These are phyloP conservation scores for Trichomycterus rosablanca DNA, from an alignment of 2,113 vertebrate genomes.

Conservation along the genomic window DNA sequence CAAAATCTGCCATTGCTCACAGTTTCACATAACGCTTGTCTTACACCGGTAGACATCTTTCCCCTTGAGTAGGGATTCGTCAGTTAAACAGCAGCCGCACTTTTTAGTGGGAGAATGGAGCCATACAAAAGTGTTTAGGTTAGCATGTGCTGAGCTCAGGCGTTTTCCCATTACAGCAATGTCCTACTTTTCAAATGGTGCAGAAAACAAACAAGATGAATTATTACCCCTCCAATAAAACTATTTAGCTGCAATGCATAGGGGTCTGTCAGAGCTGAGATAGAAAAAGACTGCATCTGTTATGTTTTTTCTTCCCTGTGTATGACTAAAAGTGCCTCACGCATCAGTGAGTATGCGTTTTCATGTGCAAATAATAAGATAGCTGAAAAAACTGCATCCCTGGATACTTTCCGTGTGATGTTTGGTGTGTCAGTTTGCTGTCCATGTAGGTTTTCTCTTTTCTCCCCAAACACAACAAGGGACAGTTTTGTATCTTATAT, in stretches of 20 bases:
- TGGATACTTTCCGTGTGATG: too few species aligned
- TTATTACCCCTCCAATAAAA: constrained; percentile 34
- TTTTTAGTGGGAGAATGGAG: constrained; percentile 18
- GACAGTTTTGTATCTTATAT: too few species aligned
- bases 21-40: constrained; percentile 12
- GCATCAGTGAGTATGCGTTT: too few species aligned
- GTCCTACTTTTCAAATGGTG: constrained; percentile 34
- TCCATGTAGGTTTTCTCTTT: too few species aligned
- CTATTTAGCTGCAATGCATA: constrained; percentile 22
- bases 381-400: too few species aligned
- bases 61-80: constrained; percentile 32
- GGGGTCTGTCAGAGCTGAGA: too few species aligned
- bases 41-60: constrained; percentile 32
- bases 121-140: constrained; percentile 21
- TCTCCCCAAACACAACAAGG: too few species aligned
- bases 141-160: constrained; percentile 33
- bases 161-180: constrained; percentile 19
- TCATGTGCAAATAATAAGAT: too few species aligned
- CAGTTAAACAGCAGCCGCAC: constrained; percentile 31
- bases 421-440: too few species aligned
- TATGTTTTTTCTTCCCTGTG: too few species aligned
- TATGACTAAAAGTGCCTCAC: too few species aligned
- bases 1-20: constrained; percentile 27
- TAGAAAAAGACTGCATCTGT: too few species aligned
- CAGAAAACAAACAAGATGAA: constrained; percentile 37